These are phyloP conservation scores for Myodes glareolus DNA, from an alignment of 2,113 vertebrate species.

Conservation along the genomic window DNA sequence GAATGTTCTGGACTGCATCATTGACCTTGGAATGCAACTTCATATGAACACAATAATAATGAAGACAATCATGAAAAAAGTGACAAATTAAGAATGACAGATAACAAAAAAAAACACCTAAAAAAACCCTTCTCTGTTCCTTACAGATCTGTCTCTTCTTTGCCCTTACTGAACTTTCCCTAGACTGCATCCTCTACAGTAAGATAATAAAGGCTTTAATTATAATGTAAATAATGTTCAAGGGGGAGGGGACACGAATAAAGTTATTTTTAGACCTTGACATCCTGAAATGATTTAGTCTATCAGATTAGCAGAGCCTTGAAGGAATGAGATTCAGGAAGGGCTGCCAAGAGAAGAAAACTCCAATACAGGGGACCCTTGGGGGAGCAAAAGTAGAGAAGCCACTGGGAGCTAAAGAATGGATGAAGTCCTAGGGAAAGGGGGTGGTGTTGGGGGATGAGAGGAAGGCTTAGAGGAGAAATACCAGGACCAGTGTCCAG, in stretches of 20 bases:
- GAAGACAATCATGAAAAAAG: neutral
- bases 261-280: conserved; percentile 7
- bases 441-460: neutral
- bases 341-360: neutral
- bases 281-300: neutral
- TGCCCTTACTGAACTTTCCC: neutral
- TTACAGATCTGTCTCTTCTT: neutral
- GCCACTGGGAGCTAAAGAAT: neutral
- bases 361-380: neutral
- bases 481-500: neutral
- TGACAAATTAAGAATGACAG: neutral
- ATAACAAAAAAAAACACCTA: neutral
- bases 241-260: conserved; percentile 2
- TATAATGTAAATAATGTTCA: conserved; percentile 33
- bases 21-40: conserved; percentile 7
- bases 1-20: neutral
- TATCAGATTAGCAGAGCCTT: conserved; percentile 34
- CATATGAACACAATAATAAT: conserved; percentile 5
- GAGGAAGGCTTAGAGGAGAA: neutral
- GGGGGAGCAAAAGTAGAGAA: neutral
- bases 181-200: conserved; percentile 3
- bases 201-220: conserved; percentile 41
- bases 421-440: neutral
- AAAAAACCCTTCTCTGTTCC: neutral
- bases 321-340: neutral